A percentile compares a stretch with the other conserved stretches of the same genome.
Conservation (phyloP, 2,888 invertebrate genomes). For the Xestia xanthographa region DNA sequence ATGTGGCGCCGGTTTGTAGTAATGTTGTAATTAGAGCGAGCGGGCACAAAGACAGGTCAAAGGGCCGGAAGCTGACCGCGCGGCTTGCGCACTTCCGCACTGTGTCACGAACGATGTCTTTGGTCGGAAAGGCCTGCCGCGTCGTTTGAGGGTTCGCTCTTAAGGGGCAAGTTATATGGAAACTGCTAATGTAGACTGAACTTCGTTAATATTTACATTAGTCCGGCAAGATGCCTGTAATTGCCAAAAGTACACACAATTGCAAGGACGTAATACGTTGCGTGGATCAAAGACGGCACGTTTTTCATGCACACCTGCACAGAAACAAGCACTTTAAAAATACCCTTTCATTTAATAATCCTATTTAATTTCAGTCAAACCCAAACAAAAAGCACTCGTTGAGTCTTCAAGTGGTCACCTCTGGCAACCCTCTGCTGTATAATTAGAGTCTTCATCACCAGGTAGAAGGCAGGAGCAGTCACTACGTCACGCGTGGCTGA, state of each 20-base stretch:
- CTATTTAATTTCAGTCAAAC: conserved; percentile 13
- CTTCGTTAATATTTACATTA: conserved; percentile 28
- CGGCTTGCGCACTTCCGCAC: conserved; percentile 82
- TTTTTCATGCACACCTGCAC: neutral
- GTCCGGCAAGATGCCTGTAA: neutral
- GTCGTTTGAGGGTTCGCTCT: conserved; percentile 73
- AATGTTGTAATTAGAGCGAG: conserved; percentile 83
- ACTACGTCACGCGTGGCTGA: conserved; percentile 73
- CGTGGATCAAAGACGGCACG: neutral
- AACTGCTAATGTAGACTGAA: conserved; percentile 31
- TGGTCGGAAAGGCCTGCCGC: conserved; percentile 76
- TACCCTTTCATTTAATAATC: neutral
- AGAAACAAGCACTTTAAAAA: neutral
- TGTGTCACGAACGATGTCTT: conserved; percentile 81
- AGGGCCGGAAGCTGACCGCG: conserved; percentile 88
- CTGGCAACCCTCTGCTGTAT: conserved; percentile 51
- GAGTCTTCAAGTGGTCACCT: conserved; percentile 51
- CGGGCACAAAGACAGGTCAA: conserved; percentile 84
- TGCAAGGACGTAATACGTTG: neutral
- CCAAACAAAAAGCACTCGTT: conserved; percentile 20
- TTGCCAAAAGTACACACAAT: neutral
- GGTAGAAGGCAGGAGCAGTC: conserved; percentile 61
- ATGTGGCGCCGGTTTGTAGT: conserved; percentile 62
- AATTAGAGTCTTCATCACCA: conserved; percentile 67
- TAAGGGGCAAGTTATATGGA: conserved; percentile 58